These are phyloP conservation scores for Lutraria rhynchaena DNA, from an alignment of 1,140 invertebrate genomes.

Conservation along the genomic window DNA sequence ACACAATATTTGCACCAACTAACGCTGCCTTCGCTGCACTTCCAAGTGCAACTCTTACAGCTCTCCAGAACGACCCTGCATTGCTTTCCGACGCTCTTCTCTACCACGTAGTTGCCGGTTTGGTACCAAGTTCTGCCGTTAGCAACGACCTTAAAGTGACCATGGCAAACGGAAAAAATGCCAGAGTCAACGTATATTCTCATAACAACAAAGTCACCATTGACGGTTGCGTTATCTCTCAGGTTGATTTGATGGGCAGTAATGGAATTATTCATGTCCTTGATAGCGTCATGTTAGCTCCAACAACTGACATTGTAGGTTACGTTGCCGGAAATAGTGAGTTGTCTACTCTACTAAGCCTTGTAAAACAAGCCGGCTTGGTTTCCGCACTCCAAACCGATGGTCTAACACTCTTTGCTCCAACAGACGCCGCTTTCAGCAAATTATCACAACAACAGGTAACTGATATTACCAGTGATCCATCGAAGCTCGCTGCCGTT, in stretches of 20 bases:
- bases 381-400: slow-evolving; percentile 26
- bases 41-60: slow-evolving; percentile 85
- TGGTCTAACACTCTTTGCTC: slow-evolving; percentile 88
- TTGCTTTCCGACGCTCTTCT: too few relatives aligned
- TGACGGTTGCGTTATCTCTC: too few relatives aligned
- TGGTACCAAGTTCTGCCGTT: slow-evolving; percentile 28
- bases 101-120: slow-evolving; percentile 86
- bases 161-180: slow-evolving; percentile 23
- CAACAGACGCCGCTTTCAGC: too few relatives aligned
- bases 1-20: too few relatives aligned
- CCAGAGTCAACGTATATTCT: too few relatives aligned
- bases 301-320: slow-evolving; percentile 38
- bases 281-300: slow-evolving; percentile 50
- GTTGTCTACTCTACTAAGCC: slow-evolving; percentile 37
- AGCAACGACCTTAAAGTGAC: slow-evolving; percentile 24
- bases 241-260: slow-evolving; percentile 21
- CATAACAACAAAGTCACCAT: too few relatives aligned
- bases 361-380: slow-evolving; percentile 26
- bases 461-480: not conserved
- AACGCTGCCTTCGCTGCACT: slow-evolving; percentile 88
- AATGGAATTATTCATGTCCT: too few relatives aligned
- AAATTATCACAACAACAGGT: slow-evolving; percentile 41
- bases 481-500: not conserved
- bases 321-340: slow-evolving; percentile 24
- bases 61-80: slow-evolving; percentile 85